These are phyloP conservation scores for Drosophila anceps DNA, from an alignment of 2,888 invertebrate genomes.

Conservation along the genomic window DNA sequence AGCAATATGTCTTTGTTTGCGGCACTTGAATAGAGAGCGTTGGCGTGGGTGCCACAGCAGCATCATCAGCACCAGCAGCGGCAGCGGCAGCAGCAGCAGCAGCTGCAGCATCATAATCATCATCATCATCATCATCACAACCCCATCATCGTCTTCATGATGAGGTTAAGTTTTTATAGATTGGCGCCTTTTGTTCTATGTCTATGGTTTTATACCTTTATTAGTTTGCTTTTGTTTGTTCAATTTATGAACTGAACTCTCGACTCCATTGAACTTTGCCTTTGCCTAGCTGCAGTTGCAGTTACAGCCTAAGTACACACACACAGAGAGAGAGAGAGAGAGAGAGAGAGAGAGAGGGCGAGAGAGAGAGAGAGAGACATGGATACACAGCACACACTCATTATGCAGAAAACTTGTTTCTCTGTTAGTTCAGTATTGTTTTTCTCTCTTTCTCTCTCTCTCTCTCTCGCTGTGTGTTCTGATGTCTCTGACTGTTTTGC, in stretches of 20 bases:
- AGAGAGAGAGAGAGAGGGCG: neutral
- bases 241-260: slow-evolving; percentile 68
- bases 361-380: neutral
- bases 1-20: slow-evolving; percentile 55
- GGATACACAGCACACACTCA: slow-evolving; percentile 2
- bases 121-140: slow-evolving; percentile 6
- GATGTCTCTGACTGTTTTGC: slow-evolving; percentile 54
- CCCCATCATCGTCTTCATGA: slow-evolving; percentile 9
- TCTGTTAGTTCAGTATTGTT: slow-evolving; percentile 25
- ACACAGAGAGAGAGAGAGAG: neutral
- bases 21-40: slow-evolving; percentile 63
- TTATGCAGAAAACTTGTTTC: slow-evolving; percentile 43
- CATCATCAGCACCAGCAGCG: slow-evolving; percentile 7
- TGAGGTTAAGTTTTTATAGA: slow-evolving; percentile 42
- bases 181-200: slow-evolving; percentile 61
- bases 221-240: slow-evolving; percentile 72
- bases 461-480: neutral
- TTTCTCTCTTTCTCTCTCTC: slow-evolving; percentile 16
- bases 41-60: slow-evolving; percentile 53
- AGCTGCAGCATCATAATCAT: slow-evolving; percentile 1
- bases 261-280: slow-evolving; percentile 59
- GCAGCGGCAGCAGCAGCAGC: slow-evolving; percentile 1
- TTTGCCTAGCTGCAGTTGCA: slow-evolving; percentile 30
- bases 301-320: slow-evolving; percentile 33
- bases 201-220: slow-evolving; percentile 55